phyloP scores from a whole-genome alignment of 2,888 invertebrate genomes.

The Aspidiotus rigidus region DNA sequence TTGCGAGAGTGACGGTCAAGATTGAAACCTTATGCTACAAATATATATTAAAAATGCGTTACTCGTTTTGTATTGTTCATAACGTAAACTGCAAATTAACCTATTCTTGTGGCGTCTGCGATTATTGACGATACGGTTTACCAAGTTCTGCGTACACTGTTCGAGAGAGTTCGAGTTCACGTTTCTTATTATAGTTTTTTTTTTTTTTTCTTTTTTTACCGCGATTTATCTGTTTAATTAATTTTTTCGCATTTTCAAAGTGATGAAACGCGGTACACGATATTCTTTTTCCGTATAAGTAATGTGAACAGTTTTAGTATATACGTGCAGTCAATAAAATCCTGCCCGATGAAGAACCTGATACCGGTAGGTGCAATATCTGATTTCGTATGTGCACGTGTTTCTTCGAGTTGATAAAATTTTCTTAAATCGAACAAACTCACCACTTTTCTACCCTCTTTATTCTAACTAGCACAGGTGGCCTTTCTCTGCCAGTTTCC shows the following conservation, averaged over 20 bases:
- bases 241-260: background rate
- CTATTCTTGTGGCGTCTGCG: background rate
- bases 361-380: background rate
- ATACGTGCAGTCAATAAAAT: background rate
- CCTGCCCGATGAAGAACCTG: conserved; percentile 4
- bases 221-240: background rate
- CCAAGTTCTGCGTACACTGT: background rate
- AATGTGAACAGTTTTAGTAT: conserved; percentile 5
- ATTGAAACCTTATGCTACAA: conserved; percentile 8
- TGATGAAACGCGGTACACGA: background rate
- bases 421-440: too few species aligned
- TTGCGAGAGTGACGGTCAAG: conserved; percentile 30
- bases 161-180: background rate
- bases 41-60: conserved; percentile 22
- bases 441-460: too few species aligned
- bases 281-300: background rate
- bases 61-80: conserved; percentile 25
- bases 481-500: too few species aligned
- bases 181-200: background rate
- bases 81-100: conserved; percentile 4
- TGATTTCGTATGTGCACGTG: too few species aligned
- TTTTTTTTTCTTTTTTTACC: background rate
- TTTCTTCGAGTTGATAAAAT: too few species aligned
- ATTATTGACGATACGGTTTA: conserved; percentile 2
- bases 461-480: too few species aligned